phyloP scores from a whole-genome alignment of 2,797 vertebrate species.

The Dipus sagitta region DNA sequence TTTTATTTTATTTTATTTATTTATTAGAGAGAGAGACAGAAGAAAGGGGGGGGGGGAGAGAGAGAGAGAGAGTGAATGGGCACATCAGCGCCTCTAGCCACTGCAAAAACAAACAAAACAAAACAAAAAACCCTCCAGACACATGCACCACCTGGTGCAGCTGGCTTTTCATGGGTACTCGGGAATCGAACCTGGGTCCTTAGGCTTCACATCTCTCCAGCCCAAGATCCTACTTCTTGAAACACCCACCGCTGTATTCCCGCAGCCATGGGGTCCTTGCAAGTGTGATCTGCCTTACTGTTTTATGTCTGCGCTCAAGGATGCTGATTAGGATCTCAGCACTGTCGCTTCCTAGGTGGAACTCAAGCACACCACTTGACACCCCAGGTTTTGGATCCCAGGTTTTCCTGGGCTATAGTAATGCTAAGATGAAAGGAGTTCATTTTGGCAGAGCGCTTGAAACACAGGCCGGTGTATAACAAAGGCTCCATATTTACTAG shows the following conservation, averaged over 20 bases:
- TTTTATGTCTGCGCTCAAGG: background rate
- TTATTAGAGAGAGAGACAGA: too few species aligned
- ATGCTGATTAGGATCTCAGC: background rate
- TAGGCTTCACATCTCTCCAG: too few species aligned
- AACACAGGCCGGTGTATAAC: background rate
- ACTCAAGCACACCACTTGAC: background rate
- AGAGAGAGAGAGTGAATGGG: too few species aligned
- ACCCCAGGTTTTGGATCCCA: background rate
- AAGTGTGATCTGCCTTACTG: background rate
- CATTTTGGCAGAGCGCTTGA: background rate
- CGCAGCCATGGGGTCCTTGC: accelerated
- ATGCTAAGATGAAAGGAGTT: background rate
- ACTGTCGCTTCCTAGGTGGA: background rate
- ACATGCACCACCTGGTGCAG: too few species aligned
- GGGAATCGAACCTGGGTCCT: too few species aligned
- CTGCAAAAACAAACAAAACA: too few species aligned
- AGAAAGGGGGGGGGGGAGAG: too few species aligned
- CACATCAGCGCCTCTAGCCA: too few species aligned
- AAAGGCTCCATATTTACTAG: background rate
- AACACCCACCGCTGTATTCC: background rate
- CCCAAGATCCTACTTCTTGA: background rate
- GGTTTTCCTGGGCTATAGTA: background rate
- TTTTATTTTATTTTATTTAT: too few species aligned
- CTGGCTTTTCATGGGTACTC: too few species aligned
- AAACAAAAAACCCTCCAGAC: too few species aligned